These are phyloP conservation scores for Caranx melampygus DNA, from an alignment of 2,113 vertebrate species.

Conservation along the genomic window DNA sequence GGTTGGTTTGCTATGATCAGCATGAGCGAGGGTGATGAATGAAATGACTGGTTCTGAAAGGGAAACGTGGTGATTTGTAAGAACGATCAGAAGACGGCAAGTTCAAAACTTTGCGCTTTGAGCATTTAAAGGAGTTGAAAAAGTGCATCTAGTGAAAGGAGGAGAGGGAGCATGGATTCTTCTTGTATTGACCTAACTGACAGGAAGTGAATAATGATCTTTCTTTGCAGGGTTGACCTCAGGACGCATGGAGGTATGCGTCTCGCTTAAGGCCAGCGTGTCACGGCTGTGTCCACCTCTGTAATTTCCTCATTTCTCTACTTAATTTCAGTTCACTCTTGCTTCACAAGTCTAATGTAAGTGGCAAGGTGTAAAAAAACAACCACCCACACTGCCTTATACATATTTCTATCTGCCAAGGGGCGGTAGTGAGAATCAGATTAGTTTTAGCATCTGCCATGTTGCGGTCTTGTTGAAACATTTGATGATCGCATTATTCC, in stretches of 20 bases:
- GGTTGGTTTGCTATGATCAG: not conserved
- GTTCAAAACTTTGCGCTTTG: not conserved
- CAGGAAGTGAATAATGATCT: conserved; percentile 58
- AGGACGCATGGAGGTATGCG: conserved; percentile 61
- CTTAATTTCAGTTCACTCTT: conserved; percentile 13
- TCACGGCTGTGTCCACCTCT: conserved; percentile 29
- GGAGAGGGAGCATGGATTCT: not conserved
- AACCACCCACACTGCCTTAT: conserved; percentile 37
- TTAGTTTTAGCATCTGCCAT: conserved; percentile 37
- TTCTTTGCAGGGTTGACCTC: conserved; percentile 53
- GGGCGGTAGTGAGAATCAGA: conserved; percentile 32
- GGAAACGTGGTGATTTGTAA: not conserved
- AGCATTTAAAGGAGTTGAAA: not conserved
- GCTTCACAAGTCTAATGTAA: conserved; percentile 33
- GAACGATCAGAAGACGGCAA: not conserved
- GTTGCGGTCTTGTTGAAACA: conserved; percentile 16
- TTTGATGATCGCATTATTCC: conserved; percentile 33
- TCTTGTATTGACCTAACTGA: conserved; percentile 26
- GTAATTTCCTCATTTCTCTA: not conserved
- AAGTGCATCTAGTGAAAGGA: not conserved
- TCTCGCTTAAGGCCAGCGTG: conserved; percentile 47
- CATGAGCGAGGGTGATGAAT: not conserved
- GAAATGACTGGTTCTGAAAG: not conserved
- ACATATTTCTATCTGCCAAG: conserved; percentile 12
- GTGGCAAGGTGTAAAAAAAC: conserved; percentile 47